Evolutionary conservation across 2,797 vertebrate genomes (phyloP), one percentile per base, ranked within the genome.

Genomic region (Pseudocheirus occidentalis): DNA sequence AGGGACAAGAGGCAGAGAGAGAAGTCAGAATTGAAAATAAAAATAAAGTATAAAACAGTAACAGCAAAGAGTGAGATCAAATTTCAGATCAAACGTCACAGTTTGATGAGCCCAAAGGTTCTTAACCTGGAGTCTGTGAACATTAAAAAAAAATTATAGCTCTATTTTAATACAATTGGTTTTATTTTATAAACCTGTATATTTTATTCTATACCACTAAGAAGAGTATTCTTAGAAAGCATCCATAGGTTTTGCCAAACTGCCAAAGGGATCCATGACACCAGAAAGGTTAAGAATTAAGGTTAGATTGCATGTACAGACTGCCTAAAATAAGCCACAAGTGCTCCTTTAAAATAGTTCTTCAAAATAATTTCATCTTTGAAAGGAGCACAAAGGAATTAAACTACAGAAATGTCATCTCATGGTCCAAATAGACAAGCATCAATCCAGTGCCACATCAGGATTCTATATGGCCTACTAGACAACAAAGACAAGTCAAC

Each of bases 341-440:
- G n/a, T 21, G 40, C 59, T 90, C 91, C 28, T 6, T 92, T 9
- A 24, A 46, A 56, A 90, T 57, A 40, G n/a, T 29, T 95, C 40
- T 73, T 93, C 57, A 92, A 12, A 95, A 94, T 73, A 95, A 95
- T 87, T 94, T 94, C 21, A 40, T 46, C 53, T 27, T 50, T 40
- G 21, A 53, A 11, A 91, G 93, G 50, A 90, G 57, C 16, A 4
- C 34, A 34, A 11, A 92, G 40, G n/a, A 46, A 92, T 12, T 50
- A 50, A 46, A 73, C 14, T 27, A 0, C 21, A 12, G 53, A 57
- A 5, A 50, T 14, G 50, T 50, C 90, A 59, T 50, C 56, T 94
- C 13, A 21, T 31, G 57, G 58, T 27, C 31, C 92, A 96, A 57
- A 94, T 95, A 92, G 29, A 62, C 0, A 89, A 81, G 55, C 90